phyloP scores from a whole-genome alignment of 1,140 invertebrate species.

The Pristionchus pacificus region DNA sequence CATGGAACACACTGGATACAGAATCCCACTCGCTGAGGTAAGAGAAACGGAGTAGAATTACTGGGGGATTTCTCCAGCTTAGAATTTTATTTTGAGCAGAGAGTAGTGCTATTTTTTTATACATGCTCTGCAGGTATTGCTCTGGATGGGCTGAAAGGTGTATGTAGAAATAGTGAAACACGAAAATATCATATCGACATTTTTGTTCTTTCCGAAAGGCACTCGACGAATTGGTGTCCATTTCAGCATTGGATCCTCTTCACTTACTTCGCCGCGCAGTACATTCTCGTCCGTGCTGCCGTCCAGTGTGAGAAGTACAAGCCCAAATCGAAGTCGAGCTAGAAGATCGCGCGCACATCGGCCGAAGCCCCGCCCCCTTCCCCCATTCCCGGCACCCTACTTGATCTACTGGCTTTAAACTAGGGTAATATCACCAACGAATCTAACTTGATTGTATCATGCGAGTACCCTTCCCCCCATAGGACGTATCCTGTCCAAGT shows the following conservation, averaged over 20 bases:
- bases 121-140: neutral
- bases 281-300: constrained; percentile 4
- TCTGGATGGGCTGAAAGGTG: too few relatives aligned
- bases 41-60: too few relatives aligned
- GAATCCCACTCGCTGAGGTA: constrained; percentile 9
- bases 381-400: neutral
- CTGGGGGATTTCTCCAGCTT: too few relatives aligned
- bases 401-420: neutral
- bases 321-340: too few relatives aligned
- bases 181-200: too few relatives aligned
- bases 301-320: neutral
- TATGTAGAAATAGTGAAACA: too few relatives aligned
- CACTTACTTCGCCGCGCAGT: constrained; percentile 15
- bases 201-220: too few relatives aligned
- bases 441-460: too few relatives aligned
- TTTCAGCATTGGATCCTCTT: neutral
- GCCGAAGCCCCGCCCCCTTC: neutral
- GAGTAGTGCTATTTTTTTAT: too few relatives aligned
- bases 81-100: too few relatives aligned
- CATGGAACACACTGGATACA: constrained; percentile 2
- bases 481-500: too few relatives aligned
- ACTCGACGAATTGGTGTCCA: neutral
- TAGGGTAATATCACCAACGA: neutral
- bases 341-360: neutral
- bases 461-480: too few relatives aligned